These are phyloP conservation scores for Macrotis lagotis DNA, from an alignment of 2,113 vertebrate genomes.

Conservation along the genomic window DNA sequence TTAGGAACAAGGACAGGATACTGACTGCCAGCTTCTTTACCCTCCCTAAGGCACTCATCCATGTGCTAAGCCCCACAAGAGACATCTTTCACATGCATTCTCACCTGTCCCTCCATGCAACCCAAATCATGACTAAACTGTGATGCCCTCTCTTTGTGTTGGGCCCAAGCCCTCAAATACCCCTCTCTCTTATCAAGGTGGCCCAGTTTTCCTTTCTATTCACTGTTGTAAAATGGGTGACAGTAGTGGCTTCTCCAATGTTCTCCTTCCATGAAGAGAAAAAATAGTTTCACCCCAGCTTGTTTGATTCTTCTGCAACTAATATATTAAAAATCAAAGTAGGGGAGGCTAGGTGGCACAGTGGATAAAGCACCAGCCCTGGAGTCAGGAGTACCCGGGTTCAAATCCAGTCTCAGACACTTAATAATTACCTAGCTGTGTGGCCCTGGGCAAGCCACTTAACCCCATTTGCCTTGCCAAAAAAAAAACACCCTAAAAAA, in stretches of 20 bases:
- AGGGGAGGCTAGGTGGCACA: no score
- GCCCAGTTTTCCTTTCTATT: background rate
- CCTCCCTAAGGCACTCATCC: constrained; percentile 41
- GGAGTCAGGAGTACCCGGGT: no score
- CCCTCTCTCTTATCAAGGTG: constrained; percentile 1
- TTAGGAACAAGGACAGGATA: constrained; percentile 26
- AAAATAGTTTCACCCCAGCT: constrained; percentile 34
- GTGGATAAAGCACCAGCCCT: no score
- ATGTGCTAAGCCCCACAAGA: constrained; percentile 33
- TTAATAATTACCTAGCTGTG: no score
- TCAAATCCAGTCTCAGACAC: no score
- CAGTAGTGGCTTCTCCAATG: background rate
- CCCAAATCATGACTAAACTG: constrained; percentile 8
- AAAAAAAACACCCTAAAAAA: no score
- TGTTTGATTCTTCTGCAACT: constrained; percentile 44
- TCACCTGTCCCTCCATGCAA: constrained; percentile 57
- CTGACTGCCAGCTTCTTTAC: constrained; percentile 33
- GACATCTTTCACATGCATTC: constrained; percentile 59
- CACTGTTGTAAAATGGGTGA: background rate
- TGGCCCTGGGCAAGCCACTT: no score
- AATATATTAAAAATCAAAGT: constrained; percentile 38
- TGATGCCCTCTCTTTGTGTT: constrained; percentile 29
- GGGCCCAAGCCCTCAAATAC: constrained; percentile 34
- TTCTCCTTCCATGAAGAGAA: constrained; percentile 44
- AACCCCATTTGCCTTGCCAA: no score